Conservation (phyloP, 92 coral and sea anemone genomes). For the Epizoanthus fatuus region DNA sequence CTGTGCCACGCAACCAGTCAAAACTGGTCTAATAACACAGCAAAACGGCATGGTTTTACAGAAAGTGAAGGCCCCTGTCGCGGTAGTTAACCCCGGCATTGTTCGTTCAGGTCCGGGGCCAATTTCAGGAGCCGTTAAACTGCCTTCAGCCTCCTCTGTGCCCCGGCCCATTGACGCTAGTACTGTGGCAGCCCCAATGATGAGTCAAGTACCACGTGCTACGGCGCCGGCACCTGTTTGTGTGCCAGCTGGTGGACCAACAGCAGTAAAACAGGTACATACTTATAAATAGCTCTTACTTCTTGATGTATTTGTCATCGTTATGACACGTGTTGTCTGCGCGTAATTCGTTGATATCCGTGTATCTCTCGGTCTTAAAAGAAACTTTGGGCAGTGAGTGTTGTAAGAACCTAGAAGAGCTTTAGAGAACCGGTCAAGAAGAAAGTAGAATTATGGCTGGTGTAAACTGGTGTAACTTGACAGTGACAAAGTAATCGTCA, state of each 20-base stretch:
- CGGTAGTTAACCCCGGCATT: constrained; percentile 33
- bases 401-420: too few species aligned
- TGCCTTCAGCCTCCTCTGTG: constrained; percentile 14
- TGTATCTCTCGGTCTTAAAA: too few species aligned
- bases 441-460: constrained; percentile 23
- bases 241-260: constrained; percentile 30
- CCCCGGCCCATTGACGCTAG: constrained; percentile 30
- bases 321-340: constrained; percentile 34
- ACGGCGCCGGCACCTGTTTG: constrained; percentile 44
- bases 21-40: constrained; percentile 9
- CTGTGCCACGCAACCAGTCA: constrained; percentile 38
- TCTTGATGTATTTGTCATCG: too few species aligned
- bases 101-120: constrained; percentile 20
- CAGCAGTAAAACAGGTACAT: constrained; percentile 40
- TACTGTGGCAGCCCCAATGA: constrained; percentile 15
- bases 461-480: background rate
- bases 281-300: background rate
- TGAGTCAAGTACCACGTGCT: constrained; percentile 43
- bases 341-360: too few species aligned
- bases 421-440: constrained; percentile 53
- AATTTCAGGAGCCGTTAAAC: background rate
- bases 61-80: constrained; percentile 32
- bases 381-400: too few species aligned
- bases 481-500: background rate
- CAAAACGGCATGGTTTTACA: constrained; percentile 30